Base-by-base conservation (phyloP, 2,888 invertebrate genomes). In the Pristionchus exspectatus region DNA sequence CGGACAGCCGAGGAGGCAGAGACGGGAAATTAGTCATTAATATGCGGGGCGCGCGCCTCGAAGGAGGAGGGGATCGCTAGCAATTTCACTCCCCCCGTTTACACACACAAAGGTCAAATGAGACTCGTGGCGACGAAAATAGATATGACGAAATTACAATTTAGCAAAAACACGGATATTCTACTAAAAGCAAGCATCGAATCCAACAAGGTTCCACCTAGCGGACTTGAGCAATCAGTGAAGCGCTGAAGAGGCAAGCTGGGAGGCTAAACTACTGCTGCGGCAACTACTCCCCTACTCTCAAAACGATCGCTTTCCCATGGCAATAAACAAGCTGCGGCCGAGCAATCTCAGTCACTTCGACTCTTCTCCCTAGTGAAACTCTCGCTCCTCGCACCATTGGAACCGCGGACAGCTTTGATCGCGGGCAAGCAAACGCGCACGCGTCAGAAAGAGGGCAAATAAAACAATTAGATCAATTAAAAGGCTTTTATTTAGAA, bases 301-400 rank as follows among this genome's bases (percentile, higher is more conserved):
- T 38, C 63, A 63, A 63, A 85, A 63, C 85, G 38, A 59, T 59
- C 85, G 59, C 85, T 85, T 85, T 66, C 59, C 63, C 63, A 63
- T 85, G 38, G 59, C 85, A 56, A 85, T 85, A 63, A 66, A 63
- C 85, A 63, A 85, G 54, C 84, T 84, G 59, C 38, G 21, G 77
- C 44, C 24, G 50, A 14, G 18, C 77, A 30, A 54, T 54, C 21
- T n/a, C 59, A 30, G 56, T 56, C 12, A 5, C 84, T 84, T 21
- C 54, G 18, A 44, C 83, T 83, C 83, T 83, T 84, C 84, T 84
- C 84, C 21, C 59, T 12, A 5, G 18, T 84, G 56, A 56, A 54
- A 56, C 84, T 84, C 84, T 84, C 83, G 7, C 74, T 16, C 44
- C 10, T 50, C 74, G 18, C 74, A 33, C 74, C 16, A 56, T 56